These are phyloP conservation scores for Ichneumon xanthorius DNA, from an alignment of 2,888 invertebrate species.

Conservation along the genomic window DNA sequence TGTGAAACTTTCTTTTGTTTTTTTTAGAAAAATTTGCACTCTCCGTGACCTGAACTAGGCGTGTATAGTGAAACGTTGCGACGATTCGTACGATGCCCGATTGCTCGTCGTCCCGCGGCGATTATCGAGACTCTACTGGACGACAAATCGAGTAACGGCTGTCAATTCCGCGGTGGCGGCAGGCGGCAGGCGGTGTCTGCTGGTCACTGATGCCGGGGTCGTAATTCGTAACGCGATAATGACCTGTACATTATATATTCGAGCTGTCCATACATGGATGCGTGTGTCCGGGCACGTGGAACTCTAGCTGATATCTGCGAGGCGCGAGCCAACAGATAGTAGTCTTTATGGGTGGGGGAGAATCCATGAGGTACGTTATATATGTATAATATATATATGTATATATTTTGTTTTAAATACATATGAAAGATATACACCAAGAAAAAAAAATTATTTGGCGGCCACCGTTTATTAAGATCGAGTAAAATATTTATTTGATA, in stretches of 20 bases:
- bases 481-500: too few species aligned
- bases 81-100: conserved; percentile 35
- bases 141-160: conserved; percentile 72
- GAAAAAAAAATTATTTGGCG: too few species aligned
- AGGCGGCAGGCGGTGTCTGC: conserved; percentile 17
- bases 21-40: not conserved
- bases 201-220: conserved; percentile 46
- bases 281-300: conserved; percentile 51
- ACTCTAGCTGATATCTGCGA: conserved; percentile 7
- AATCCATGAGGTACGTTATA: not conserved
- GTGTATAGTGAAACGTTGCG: conserved; percentile 3
- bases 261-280: conserved; percentile 27
- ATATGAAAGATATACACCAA: too few species aligned
- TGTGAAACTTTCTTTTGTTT: conserved; percentile 5
- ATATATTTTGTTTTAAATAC: not conserved
- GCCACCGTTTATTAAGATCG: too few species aligned
- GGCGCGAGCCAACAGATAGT: conserved; percentile 23
- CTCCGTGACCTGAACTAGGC: not conserved
- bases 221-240: conserved; percentile 74
- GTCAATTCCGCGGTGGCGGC: conserved; percentile 74
- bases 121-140: conserved; percentile 71
- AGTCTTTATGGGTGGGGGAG: not conserved
- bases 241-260: conserved; percentile 41
- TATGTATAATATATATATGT: too few species aligned
- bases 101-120: conserved; percentile 57